Evolutionary conservation across 2,113 vertebrate species (phyloP).

Genomic region (Pomatostomus ruficeps): DNA sequence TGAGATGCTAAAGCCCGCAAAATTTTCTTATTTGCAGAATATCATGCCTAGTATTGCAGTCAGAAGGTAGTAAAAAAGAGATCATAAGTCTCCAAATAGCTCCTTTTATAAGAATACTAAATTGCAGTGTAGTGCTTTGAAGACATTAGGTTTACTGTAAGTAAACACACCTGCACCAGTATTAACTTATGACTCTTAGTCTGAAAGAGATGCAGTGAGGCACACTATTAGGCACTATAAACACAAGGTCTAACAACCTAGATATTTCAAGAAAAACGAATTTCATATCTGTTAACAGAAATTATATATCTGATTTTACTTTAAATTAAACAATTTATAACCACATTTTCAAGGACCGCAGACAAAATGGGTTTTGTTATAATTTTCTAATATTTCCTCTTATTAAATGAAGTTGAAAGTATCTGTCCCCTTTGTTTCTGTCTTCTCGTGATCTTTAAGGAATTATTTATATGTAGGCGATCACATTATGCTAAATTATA

Average conservation of each 20-base stretch:
- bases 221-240: neutral
- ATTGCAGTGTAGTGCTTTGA: neutral
- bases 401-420: neutral
- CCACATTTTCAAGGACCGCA: neutral
- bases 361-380: neutral
- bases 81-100: accelerated
- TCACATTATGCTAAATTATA: constrained; percentile 1
- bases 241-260: neutral
- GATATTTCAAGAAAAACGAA: neutral
- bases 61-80: neutral
- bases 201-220: neutral
- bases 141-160: neutral
- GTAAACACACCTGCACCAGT: neutral
- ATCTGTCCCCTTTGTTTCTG: neutral
- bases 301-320: neutral
- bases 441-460: neutral
- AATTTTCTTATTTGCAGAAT: neutral
- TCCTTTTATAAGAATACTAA: neutral
- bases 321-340: neutral
- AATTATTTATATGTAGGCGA: neutral
- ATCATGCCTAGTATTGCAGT: neutral
- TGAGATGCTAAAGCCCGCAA: neutral
- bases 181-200: neutral
- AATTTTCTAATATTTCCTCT: neutral
- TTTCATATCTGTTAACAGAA: neutral